Evolutionary conservation across 2,888 invertebrate species (phyloP), one percentile per base, ranked within the genome.

Genomic region (Stratiomys singularior): DNA sequence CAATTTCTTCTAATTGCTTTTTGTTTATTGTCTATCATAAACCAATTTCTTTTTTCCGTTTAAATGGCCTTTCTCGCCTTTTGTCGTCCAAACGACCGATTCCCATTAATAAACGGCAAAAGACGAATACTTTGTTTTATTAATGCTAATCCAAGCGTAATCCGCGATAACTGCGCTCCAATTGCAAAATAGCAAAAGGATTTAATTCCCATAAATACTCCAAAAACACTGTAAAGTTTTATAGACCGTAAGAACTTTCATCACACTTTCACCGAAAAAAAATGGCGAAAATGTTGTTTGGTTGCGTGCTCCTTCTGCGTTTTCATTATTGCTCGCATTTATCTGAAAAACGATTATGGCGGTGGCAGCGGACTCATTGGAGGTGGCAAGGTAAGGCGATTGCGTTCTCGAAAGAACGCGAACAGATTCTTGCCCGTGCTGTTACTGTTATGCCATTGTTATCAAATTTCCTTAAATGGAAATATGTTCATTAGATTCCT

Each of bases 401-500:
- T 37, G 44, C n/a, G 30, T 69, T 23, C 25, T 5, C 25, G 5
- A 23, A 46, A 15, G 46, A 23, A 47, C 27, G 30, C 69, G 23
- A 44, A 25, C 46, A 44, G 46, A 60, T 21, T 21, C 21, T 28
- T n/a, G 30, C 23, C n/a, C 1, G 9, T 21, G 25, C 37, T 21
- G 30, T 30, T 30, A 9, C 9, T 21, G 25, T 58, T 58, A 37
- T 37, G 58, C 44, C n/a, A 25, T 60, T 37, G 74, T 74, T 77
- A 77, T 67, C 77, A 37, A 64, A 76, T 64, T 58, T 58, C 67
- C 46, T 69, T 77, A 69, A 77, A 69, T 77, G 77, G 28, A 69
- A 77, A 77, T 66, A 77, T 69, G 77, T 44, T 77, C 69, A 60
- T 69, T 77, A 77, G 77, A 77, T 77, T 67, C 44, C 37, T 27